These are phyloP conservation scores for Siderastrea radians DNA, from an alignment of 92 coral and sea anemone genomes.

Conservation along the genomic window DNA sequence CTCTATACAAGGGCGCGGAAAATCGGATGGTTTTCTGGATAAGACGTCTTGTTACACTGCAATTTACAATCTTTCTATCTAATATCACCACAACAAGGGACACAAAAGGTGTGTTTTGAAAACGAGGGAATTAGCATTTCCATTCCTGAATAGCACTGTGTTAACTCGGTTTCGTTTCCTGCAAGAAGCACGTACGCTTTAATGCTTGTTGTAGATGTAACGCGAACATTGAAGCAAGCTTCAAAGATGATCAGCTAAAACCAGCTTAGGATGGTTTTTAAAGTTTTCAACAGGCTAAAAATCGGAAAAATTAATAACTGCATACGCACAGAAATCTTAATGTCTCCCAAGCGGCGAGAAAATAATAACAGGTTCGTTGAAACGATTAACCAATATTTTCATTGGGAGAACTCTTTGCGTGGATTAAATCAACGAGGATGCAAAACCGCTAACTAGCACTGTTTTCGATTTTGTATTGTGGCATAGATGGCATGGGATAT, in stretches of 20 bases:
- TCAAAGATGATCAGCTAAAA: neutral
- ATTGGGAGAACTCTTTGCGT: conserved; percentile 36
- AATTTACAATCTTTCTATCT: neutral
- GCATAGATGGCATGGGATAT: neutral
- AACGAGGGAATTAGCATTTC: neutral
- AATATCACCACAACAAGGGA: neutral
- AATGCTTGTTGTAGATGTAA: neutral
- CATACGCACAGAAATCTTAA: neutral
- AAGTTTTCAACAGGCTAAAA: neutral
- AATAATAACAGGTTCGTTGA: conserved; percentile 16
- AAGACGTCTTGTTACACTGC: neutral
- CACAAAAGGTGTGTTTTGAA: conserved; percentile 5
- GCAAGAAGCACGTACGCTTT: neutral
- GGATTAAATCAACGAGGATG: conserved; percentile 11
- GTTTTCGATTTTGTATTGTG: neutral
- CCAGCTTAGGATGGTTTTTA: neutral
- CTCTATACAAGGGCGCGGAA: neutral
- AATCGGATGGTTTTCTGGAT: neutral
- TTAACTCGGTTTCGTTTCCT: neutral
- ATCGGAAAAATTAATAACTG: no score
- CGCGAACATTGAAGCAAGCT: neutral
- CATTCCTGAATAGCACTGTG: conserved; percentile 23
- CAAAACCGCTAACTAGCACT: neutral
- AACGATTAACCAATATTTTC: conserved; percentile 47
- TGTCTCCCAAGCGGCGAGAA: conserved; percentile 5